Conservation (phyloP, 1,140 invertebrate genomes). For the Drosophila kohkoa region DNA sequence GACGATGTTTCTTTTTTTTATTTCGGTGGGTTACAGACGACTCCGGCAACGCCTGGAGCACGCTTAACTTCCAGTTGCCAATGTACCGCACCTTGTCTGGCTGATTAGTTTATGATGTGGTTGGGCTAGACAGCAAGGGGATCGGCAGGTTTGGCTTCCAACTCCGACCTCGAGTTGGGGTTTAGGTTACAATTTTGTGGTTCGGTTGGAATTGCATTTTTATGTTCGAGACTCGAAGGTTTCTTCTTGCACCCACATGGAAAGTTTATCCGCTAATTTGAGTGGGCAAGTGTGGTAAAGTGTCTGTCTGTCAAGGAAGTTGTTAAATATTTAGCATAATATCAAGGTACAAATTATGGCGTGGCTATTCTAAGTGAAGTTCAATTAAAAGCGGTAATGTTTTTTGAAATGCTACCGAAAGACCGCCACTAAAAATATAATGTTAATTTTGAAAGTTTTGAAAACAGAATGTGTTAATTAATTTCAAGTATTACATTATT, state of each 20-base stretch:
- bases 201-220: conserved; percentile 31
- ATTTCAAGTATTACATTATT: too few species aligned
- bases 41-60: conserved; percentile 26
- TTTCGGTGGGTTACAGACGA: background rate
- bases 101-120: conserved; percentile 57
- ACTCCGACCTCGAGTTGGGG: background rate
- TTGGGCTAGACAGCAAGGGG: conserved; percentile 15
- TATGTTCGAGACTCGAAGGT: conserved; percentile 13
- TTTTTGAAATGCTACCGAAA: too few species aligned
- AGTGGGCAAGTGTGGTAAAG: conserved; percentile 15
- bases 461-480: too few species aligned
- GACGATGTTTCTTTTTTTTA: background rate
- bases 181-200: background rate
- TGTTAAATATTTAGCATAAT: conserved; percentile 42
- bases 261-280: conserved; percentile 33
- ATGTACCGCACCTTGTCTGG: conserved; percentile 43
- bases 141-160: background rate
- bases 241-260: conserved; percentile 13
- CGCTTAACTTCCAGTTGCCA: conserved; percentile 6
- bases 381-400: too few species aligned
- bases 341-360: conserved; percentile 2
- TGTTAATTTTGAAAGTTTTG: too few species aligned
- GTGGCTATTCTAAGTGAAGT: too few species aligned
- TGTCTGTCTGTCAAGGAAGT: conserved; percentile 38
- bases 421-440: background rate